Evolutionary conservation across 2,888 invertebrate species (phyloP), one percentile per base, ranked within the genome.

Genomic region (Galerucella pusilla): DNA sequence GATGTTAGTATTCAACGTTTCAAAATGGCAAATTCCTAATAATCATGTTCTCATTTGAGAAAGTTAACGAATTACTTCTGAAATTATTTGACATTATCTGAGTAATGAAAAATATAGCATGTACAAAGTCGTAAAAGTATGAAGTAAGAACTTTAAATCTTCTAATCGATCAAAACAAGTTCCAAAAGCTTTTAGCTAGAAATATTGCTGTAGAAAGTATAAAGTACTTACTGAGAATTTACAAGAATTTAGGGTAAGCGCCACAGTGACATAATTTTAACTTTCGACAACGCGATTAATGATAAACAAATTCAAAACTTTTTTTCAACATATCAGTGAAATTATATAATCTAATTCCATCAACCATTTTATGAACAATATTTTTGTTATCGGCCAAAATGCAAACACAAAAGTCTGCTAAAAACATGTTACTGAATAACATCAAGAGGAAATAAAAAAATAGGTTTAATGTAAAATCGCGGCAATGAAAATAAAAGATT

Each of bases 81-180:
- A 42, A 49, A 14, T 12, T 49, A 49, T 49, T 11, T 49, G 11
- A 49, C 11, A 11, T 59, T 42, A 25, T 35, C 14, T 42, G 10
- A 35, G n/a, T 14, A 63, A 63, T 35, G 5, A 64, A 57, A 64
- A 65, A 71, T 42, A 71, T 64, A 35, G 57, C 71, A 71, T 71
- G 64, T 71, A 64, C n/a, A 64, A 71, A 71, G 42, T 71, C 59
- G 57, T 71, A 59, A 66, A 59, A 71, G 59, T 64, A 45, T 71
- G 25, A 71, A 71, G 66, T 66, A 59, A 46, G 25, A 57, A 71
- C 71, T 71, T 71, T 46, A 71, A 71, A 71, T 71, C 71, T 64
- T 71, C 28, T 66, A 64, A 57, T 71, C 71, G 71, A 71, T 66
- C 66, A 65, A 66, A 71, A 66, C 49, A 71, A 66, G 59, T 59